Evolutionary conservation across 2,888 invertebrate genomes (phyloP), one percentile per base, ranked within the genome.

Genomic region (Brenthis daphne): DNA sequence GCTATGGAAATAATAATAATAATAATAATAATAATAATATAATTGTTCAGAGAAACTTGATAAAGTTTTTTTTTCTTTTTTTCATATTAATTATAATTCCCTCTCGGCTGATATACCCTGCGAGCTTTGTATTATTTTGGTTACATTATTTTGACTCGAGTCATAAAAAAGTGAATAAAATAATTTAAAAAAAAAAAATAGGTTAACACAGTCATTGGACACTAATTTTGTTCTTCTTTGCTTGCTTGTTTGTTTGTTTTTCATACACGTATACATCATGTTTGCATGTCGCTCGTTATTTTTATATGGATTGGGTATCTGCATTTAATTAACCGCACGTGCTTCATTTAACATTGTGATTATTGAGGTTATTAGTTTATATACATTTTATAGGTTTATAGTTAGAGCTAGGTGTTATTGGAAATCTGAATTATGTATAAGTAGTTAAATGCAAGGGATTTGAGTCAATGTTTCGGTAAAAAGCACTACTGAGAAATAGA

Each of bases 181-280:
- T 37, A 37, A 11, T 11, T 11, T 43, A 11, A 6, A 37, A 4
- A 29, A 29, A 29, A 43, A 43, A n/a, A 47, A 37, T 16, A 55
- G 55, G 24, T 64, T 64, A 55, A 55, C 55, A 64, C 55, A 63
- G 63, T 63, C 63, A 63, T 63, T 43, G 33, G 20, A 53, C 8
- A 12, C 16, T 29, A 48, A 50, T 51, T 63, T 53, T 12, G 20
- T 13, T 29, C 37, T 37, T 43, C 53, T 43, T 43, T 24, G 53
- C 63, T 53, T 43, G 63, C 37, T 53, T 43, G 37, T 43, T 37
- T 43, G 37, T 43, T 37, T 43, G 37, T 20, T 51, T 16, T 63
- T 57, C 37, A 57, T 57, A 37, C 16, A 56, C 14, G 14, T 37
- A 13, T 14, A 48, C 43, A 53, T 16, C 24, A 5, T 20, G 33